Evolutionary conservation across 1,140 invertebrate genomes (phyloP).

Genomic region (Hyles euphorbiae): DNA sequence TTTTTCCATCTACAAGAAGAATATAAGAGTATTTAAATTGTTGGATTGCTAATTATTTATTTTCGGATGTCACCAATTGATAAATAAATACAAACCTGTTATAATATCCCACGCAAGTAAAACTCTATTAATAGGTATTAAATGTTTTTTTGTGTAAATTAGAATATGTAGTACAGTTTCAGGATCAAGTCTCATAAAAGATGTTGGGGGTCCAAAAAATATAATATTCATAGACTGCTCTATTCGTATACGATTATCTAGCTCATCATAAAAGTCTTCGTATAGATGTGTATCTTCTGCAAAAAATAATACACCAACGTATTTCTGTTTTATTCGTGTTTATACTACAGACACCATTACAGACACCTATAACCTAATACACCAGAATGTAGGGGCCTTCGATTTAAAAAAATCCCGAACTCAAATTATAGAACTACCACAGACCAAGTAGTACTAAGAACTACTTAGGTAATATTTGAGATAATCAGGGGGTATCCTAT

Average conservation of each 20-base stretch:
- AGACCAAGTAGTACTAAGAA: too few relatives aligned
- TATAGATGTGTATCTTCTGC: conserved; percentile 28
- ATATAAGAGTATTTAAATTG: conserved; percentile 6
- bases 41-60: neutral
- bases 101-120: conserved; percentile 59
- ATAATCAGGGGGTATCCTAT: too few relatives aligned
- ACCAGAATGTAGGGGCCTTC: too few relatives aligned
- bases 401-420: too few relatives aligned
- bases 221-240: conserved; percentile 62
- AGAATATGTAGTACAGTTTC: conserved; percentile 59
- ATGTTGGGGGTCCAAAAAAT: conserved; percentile 52
- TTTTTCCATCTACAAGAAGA: conserved; percentile 54
- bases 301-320: conserved; percentile 4
- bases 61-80: too few relatives aligned
- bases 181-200: conserved; percentile 54
- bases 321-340: too few relatives aligned
- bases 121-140: conserved; percentile 47
- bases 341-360: too few relatives aligned
- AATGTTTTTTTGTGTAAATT: conserved; percentile 44
- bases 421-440: neutral
- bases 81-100: conserved; percentile 35
- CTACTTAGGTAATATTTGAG: neutral
- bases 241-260: conserved; percentile 43
- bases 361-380: too few relatives aligned
- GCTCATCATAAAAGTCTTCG: conserved; percentile 58